phyloP scores from a whole-genome alignment of 2,113 vertebrate species.

The Echinops telfairi region DNA sequence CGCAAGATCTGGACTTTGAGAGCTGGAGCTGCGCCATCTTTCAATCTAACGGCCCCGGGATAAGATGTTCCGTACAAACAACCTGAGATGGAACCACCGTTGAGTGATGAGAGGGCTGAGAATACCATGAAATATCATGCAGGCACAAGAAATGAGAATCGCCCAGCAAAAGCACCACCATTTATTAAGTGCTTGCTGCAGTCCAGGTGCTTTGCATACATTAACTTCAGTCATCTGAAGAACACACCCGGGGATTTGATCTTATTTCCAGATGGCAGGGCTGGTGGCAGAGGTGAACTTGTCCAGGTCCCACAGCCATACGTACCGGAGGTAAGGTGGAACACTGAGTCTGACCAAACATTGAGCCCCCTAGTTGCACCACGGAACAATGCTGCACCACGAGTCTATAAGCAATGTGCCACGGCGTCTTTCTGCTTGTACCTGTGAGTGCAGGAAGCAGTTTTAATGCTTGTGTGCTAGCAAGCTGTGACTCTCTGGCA shows the following conservation, averaged over 20 bases:
- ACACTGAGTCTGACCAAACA: neutral
- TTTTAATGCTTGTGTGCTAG: constrained; percentile 23
- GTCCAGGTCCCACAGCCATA: neutral
- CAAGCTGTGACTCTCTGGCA: neutral
- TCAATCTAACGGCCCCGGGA: constrained; percentile 33
- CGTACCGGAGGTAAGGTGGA: too few species aligned
- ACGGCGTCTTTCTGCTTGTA: neutral
- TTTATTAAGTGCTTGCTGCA: neutral
- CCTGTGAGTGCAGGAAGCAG: neutral
- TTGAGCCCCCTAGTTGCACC: neutral
- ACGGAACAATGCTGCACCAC: rapidly evolving
- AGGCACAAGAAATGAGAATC: constrained; percentile 20
- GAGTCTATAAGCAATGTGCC: neutral
- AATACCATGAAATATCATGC: neutral
- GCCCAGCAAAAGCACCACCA: neutral
- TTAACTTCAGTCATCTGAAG: neutral
- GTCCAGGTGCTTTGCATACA: neutral
- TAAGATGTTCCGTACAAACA: constrained; percentile 46
- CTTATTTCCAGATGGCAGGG: constrained; percentile 25
- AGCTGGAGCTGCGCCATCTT: constrained; percentile 8
- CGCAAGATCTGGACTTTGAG: constrained; percentile 28
- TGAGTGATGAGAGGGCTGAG: constrained; percentile 48
- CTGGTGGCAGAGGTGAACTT: constrained; percentile 21
- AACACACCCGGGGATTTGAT: neutral
- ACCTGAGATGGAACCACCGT: neutral